Evolutionary conservation across 2,888 invertebrate genomes (phyloP).

Genomic region (Drosophila kuntzei): DNA sequence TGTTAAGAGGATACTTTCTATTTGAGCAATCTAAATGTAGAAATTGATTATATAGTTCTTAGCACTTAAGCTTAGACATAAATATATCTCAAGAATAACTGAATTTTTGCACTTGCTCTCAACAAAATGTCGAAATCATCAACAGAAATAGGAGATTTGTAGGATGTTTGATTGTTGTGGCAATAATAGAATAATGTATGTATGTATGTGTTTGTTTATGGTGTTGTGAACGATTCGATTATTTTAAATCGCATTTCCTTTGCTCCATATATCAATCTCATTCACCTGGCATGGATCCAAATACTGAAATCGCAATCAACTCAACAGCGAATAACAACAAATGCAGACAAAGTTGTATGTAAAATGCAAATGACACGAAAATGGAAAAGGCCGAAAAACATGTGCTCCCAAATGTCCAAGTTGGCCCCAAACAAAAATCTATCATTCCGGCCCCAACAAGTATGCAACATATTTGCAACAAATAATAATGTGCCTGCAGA

Average conservation of each 20-base stretch:
- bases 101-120: background rate
- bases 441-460: slow-evolving; percentile 16
- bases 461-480: slow-evolving; percentile 57
- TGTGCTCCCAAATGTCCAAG: slow-evolving; percentile 48
- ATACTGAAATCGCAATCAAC: slow-evolving; percentile 59
- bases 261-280: slow-evolving; percentile 22
- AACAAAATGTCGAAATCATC: background rate
- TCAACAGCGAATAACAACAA: slow-evolving; percentile 39
- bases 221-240: slow-evolving; percentile 29
- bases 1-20: background rate
- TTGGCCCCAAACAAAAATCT: slow-evolving; percentile 38
- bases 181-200: slow-evolving; percentile 38
- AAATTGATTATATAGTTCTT: background rate
- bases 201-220: slow-evolving; percentile 14
- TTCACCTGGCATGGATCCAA: slow-evolving; percentile 10
- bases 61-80: background rate
- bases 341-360: slow-evolving; percentile 61
- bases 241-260: slow-evolving; percentile 43
- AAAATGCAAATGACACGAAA: slow-evolving; percentile 76
- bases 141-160: background rate
- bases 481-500: slow-evolving; percentile 48
- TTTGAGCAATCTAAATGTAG: background rate
- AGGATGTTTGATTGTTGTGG: slow-evolving; percentile 1
- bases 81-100: background rate
- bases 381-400: slow-evolving; percentile 57